Conservation (phyloP, 2,888 invertebrate species). For the Syritta pipiens region DNA sequence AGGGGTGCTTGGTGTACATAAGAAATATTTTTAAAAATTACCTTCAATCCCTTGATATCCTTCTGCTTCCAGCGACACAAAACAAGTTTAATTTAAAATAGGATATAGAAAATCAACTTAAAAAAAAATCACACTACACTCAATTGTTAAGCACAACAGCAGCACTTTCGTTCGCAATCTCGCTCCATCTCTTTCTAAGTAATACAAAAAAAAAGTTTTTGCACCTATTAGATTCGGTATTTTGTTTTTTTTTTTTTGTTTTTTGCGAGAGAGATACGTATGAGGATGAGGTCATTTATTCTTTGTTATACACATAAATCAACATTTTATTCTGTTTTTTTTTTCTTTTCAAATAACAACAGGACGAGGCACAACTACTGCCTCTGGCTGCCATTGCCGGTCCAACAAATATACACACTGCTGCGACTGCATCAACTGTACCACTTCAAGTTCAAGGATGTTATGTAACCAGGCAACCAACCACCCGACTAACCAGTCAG, state of each 20-base stretch:
- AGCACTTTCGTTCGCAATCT: not conserved
- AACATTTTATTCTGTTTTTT: too few relatives aligned
- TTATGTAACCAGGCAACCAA: conserved; percentile 75
- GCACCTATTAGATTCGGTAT: conserved; percentile 10
- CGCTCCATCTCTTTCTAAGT: not conserved
- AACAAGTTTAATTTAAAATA: too few relatives aligned
- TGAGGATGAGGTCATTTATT: conserved; percentile 43
- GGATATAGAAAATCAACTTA: too few relatives aligned
- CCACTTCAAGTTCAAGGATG: conserved; percentile 79
- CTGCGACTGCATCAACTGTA: conserved; percentile 66
- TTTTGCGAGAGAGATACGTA: not conserved
- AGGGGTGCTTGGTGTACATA: not conserved
- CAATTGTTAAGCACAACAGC: conserved; percentile 28
- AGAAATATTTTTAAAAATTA: conserved; percentile 25
- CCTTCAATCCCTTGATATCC: conserved; percentile 41
- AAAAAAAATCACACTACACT: conserved; percentile 19
- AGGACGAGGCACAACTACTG: too few relatives aligned
- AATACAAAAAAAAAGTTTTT: conserved; percentile 7
- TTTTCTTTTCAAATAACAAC: not conserved
- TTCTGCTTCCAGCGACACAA: conserved; percentile 6
- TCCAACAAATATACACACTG: conserved; percentile 42
- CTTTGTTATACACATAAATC: not conserved
- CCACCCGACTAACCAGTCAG: conserved; percentile 32
- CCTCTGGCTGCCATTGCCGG: conserved; percentile 1
- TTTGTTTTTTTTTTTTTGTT: conserved; percentile 23